Conservation (phyloP, 2,113 vertebrate genomes). For the Danionella cerebrum region DNA sequence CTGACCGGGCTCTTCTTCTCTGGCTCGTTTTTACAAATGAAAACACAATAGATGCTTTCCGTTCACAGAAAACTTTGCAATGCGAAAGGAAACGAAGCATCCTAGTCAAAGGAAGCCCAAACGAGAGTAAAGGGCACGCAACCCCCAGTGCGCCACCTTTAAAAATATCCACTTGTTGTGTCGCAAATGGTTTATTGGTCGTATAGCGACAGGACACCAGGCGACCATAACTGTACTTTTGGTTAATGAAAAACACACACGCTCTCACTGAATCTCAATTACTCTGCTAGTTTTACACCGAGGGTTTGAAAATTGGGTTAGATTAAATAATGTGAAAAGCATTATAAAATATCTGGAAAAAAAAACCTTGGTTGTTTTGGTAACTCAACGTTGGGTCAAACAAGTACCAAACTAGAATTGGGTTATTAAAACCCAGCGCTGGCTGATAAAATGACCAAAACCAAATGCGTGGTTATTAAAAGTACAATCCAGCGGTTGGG, state of each 20-base stretch:
- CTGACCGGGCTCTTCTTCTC: constrained; percentile 7
- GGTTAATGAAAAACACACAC: constrained; percentile 41
- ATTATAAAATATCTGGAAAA: too few relatives aligned
- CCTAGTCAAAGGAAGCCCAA: constrained; percentile 35
- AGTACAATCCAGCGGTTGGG: too few relatives aligned
- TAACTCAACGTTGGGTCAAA: too few relatives aligned
- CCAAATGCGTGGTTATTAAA: too few relatives aligned
- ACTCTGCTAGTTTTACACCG: too few relatives aligned
- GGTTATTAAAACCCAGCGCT: too few relatives aligned
- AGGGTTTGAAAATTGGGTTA: too few relatives aligned
- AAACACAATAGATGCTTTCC: constrained; percentile 43
- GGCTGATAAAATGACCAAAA: too few relatives aligned
- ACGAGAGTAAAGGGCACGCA: constrained; percentile 38
- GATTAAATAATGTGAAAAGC: too few relatives aligned
- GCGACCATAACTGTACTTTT: constrained; percentile 28
- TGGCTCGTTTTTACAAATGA: constrained; percentile 26
- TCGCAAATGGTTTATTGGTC: constrained; percentile 31
- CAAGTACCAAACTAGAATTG: too few relatives aligned
- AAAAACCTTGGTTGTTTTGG: too few relatives aligned
- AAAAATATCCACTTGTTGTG: constrained; percentile 42
- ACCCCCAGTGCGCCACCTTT: constrained; percentile 25
- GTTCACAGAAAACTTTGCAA: constrained; percentile 34
- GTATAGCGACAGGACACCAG: constrained; percentile 34
- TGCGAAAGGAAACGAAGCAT: constrained; percentile 40
- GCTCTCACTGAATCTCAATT: neutral